Base-by-base conservation (phyloP, 2,797 vertebrate genomes). In the Fundulus diaphanus region DNA sequence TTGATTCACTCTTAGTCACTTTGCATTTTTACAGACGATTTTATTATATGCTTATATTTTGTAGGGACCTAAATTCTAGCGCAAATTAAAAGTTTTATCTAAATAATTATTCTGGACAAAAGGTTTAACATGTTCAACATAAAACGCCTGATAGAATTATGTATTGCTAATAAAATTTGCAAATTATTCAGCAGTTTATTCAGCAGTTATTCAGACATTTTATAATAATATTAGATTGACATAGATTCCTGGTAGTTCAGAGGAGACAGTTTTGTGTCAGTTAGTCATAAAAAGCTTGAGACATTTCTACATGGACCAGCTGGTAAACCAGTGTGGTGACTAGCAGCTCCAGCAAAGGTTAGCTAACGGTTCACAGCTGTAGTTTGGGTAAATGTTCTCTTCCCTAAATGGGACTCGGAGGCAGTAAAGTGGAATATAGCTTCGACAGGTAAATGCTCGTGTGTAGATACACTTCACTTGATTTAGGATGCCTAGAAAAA, bases 401-500 rank as follows among this genome's bases (percentile, higher is more conserved):
- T 35, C 49, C 22, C 80, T 80, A 24, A 57, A 37, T 2, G 0
- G 52, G 2, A 76, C 42, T 70, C 49, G 0, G 51, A 75, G 33
- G 59, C 69, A 49, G 9, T 27, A 59, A 70, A 79, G 73, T 76
- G 75, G 72, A 82, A 75, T 31, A 54, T 0, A 29, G 69, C 37
- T 27, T 22, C 31, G 3, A 65, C 24, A 56, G 22, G 63, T 4
- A 72, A 82, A 72, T 79, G 12, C 1, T 67, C 44, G 78, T 87
- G 75, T 77, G 57, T 76, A 68, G 56, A 79, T 35, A 29, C 20
- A 27, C 56, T 46, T 4, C 37, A 70, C 65, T 68, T 87, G 81
- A 91, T 89, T 88, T 88, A 85, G 61, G 54, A 49, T 49, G 7
- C 35, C 68, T n/a, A 3, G 22, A 48, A 83, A 89, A 92, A 88